phyloP scores from a whole-genome alignment of 2,113 vertebrate genomes.

The Megalops atlanticus region DNA sequence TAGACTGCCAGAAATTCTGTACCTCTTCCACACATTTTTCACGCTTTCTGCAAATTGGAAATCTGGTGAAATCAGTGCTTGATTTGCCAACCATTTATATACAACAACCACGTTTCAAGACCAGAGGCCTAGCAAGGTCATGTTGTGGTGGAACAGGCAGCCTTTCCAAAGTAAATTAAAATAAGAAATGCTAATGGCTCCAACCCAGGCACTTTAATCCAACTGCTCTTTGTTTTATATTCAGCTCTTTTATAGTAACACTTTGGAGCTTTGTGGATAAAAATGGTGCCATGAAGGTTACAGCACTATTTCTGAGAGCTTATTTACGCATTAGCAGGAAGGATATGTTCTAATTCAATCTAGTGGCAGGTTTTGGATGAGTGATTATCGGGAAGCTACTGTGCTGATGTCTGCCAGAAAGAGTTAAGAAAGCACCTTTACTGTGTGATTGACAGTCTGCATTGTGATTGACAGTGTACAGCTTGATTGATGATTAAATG shows the following conservation, averaged over 20 bases:
- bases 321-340: neutral
- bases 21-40: too few species aligned
- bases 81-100: neutral
- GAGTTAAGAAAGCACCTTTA: neutral
- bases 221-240: too few species aligned
- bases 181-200: neutral
- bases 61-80: neutral
- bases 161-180: neutral
- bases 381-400: neutral
- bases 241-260: too few species aligned
- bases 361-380: neutral
- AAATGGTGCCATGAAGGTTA: neutral
- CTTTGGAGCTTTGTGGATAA: too few species aligned
- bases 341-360: neutral
- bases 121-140: neutral
- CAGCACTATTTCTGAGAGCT: neutral
- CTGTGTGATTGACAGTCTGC: slow-evolving; percentile 29
- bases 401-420: neutral
- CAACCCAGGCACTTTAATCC: neutral
- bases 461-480: slow-evolving; percentile 37
- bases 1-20: too few species aligned
- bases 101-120: neutral
- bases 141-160: neutral
- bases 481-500: slow-evolving; percentile 18
- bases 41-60: neutral